Percentiles rank a stretch among this genome's conserved stretches.
phyloP scores from a whole-genome alignment of 64 coral and sea anemone species.

The Acropora tenuis region DNA sequence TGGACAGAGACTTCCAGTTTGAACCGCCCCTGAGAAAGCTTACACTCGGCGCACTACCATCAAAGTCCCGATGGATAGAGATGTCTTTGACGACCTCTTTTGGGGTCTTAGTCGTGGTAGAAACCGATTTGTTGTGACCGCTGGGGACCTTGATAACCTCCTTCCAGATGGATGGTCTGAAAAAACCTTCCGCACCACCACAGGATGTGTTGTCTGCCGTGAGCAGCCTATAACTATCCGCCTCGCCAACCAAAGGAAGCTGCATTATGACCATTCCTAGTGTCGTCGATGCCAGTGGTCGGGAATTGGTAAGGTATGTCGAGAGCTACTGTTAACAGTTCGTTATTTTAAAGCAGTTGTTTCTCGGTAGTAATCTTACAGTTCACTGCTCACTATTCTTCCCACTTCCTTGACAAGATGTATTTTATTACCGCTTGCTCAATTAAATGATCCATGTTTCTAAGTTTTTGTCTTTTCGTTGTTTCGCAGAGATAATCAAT shows the following conservation, averaged over 20 bases:
- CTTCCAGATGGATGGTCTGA: constrained; percentile 46
- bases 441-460: not conserved
- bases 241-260: not conserved
- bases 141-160: constrained; percentile 13
- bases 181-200: not conserved
- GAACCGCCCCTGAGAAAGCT: constrained; percentile 1
- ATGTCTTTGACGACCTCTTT: constrained; percentile 24
- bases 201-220: constrained; percentile 4
- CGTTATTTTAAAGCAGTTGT: not conserved
- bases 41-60: constrained; percentile 13
- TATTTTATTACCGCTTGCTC: not conserved
- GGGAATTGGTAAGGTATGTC: constrained; percentile 23
- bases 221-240: no score
- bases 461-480: not conserved
- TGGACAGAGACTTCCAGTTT: constrained; percentile 9
- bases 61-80: constrained; percentile 20
- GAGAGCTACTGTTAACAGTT: not conserved
- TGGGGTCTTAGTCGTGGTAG: not conserved
- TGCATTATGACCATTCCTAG: constrained; percentile 31
- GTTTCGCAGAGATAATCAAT: constrained; percentile 16
- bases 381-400: not conserved
- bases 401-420: not conserved
- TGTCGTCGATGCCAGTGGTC: constrained; percentile 29
- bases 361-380: not conserved
- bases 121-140: not conserved